Evolutionary conservation across 2,888 invertebrate genomes (phyloP).

Genomic region (Acronicta aceris): DNA sequence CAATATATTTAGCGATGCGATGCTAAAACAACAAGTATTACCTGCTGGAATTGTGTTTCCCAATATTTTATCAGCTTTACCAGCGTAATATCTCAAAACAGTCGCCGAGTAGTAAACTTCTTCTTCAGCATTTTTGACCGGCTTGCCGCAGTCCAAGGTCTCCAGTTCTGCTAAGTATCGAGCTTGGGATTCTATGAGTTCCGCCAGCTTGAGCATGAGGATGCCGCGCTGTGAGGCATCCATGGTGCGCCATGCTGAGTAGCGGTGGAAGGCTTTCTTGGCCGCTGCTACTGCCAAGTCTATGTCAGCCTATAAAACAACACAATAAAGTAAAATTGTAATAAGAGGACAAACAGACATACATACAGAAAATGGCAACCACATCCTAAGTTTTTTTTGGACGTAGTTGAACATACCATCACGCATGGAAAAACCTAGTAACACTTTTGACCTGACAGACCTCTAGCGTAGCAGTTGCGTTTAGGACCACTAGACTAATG

Average conservation of each 20-base stretch:
- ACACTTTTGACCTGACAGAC: too few species aligned
- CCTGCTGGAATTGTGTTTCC: constrained; percentile 93
- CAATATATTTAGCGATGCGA: not conserved
- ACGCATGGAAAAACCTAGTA: too few species aligned
- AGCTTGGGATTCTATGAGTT: constrained; percentile 93
- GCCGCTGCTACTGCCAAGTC: constrained; percentile 95
- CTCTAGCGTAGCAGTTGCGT: too few species aligned
- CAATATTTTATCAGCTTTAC: constrained; percentile 97
- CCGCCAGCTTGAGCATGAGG: constrained; percentile 92
- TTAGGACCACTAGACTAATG: too few species aligned
- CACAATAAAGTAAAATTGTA: too few species aligned
- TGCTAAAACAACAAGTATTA: constrained; percentile 37
- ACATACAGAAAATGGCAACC: too few species aligned
- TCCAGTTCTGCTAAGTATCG: constrained; percentile 95
- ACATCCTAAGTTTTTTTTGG: too few species aligned
- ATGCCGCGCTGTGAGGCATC: constrained; percentile 94
- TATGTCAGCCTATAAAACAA: constrained; percentile 91
- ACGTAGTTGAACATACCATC: too few species aligned
- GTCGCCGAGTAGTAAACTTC: constrained; percentile 91
- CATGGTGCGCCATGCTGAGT: constrained; percentile 94
- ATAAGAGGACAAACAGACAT: too few species aligned
- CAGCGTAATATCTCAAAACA: constrained; percentile 95
- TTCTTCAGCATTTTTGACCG: constrained; percentile 92
- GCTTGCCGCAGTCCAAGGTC: constrained; percentile 98
- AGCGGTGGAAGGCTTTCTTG: constrained; percentile 92